Evolutionary conservation across 1,140 invertebrate species (phyloP).

Genomic region (Batillaria attramentaria): DNA sequence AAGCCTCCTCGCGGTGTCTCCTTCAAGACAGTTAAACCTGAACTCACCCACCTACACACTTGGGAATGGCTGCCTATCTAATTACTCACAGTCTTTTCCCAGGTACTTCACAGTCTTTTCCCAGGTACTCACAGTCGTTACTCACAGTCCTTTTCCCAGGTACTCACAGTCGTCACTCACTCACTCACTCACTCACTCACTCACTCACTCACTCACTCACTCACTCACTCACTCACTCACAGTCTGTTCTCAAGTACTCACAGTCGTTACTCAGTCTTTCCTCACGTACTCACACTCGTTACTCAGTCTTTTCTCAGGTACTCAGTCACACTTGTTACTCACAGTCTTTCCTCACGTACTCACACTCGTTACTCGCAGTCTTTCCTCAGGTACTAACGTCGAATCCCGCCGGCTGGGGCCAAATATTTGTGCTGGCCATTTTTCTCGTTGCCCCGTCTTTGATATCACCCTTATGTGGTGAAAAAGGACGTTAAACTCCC

Average conservation of each 20-base stretch:
- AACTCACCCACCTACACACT: no score
- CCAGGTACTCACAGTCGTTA: not conserved
- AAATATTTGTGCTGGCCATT: no score
- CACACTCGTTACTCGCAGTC: not conserved
- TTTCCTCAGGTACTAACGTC: not conserved
- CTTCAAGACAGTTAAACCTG: no score
- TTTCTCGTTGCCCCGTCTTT: no score
- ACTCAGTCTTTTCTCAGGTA: not conserved
- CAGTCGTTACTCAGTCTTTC: not conserved
- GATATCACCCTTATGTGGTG: no score
- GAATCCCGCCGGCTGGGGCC: no score
- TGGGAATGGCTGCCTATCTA: no score
- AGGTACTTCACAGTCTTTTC: not conserved
- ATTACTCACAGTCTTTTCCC: not conserved
- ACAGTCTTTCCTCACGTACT: not conserved
- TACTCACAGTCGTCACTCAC: not conserved
- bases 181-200: conserved; percentile 2
- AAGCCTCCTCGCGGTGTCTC: no score
- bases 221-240: conserved; percentile 2
- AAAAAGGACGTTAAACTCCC: no score
- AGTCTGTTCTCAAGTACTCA: not conserved
- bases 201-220: conserved; percentile 2
- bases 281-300: not conserved
- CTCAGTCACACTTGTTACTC: not conserved
- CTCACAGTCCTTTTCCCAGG: no score